These are phyloP conservation scores for Pterois miles DNA, from an alignment of 2,797 vertebrate genomes.

Conservation along the genomic window DNA sequence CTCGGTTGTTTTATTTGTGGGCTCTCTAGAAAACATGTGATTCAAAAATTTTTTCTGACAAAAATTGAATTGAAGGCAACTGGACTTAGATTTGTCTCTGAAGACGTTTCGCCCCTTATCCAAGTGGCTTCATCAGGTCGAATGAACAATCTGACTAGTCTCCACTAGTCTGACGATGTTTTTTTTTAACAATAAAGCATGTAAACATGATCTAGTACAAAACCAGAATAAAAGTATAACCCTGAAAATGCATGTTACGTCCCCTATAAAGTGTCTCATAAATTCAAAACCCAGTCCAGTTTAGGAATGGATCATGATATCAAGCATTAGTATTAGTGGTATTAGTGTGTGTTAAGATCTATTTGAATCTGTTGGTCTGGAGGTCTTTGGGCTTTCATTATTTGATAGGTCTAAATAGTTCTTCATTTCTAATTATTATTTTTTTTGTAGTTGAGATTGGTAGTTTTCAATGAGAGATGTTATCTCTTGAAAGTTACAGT, in stretches of 20 bases:
- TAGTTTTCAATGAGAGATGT: neutral
- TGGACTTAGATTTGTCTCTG: too few relatives aligned
- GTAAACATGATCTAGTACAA: fast-evolving
- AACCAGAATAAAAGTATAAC: too few relatives aligned
- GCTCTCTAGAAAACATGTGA: fast-evolving
- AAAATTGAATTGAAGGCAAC: too few relatives aligned
- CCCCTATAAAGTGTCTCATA: neutral
- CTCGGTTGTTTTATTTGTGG: too few relatives aligned
- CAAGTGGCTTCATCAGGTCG: too few relatives aligned
- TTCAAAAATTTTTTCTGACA: too few relatives aligned
- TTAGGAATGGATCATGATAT: neutral
- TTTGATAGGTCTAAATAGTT: neutral
- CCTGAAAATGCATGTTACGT: too few relatives aligned
- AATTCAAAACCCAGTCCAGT: neutral
- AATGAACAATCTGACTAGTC: too few relatives aligned
- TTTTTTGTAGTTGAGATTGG: neutral
- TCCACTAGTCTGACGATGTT: too few relatives aligned
- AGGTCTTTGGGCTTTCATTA: neutral
- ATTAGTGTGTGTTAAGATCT: too few relatives aligned
- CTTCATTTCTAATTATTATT: neutral
- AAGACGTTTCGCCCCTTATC: too few relatives aligned
- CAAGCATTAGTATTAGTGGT: neutral
- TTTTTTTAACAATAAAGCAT: too few relatives aligned
- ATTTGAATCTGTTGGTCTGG: neutral
- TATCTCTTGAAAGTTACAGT: neutral